Conservation (phyloP, 2,113 vertebrate species). For the Brevimyrus niger region DNA sequence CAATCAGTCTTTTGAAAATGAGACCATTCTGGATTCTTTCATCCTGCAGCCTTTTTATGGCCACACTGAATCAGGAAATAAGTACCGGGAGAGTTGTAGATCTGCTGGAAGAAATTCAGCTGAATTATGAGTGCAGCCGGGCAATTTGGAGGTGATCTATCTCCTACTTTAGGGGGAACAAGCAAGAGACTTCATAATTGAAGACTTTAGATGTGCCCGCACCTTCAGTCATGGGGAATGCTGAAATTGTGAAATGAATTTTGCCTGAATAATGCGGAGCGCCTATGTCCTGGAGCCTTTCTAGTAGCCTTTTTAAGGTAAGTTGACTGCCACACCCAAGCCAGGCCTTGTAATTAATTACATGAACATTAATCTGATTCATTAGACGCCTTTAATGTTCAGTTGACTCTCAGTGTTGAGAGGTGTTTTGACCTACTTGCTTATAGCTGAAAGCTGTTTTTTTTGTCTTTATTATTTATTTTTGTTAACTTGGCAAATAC, state of each 20-base stretch:
- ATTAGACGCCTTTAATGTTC: background rate
- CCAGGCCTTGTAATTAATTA: background rate
- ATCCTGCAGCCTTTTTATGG: background rate
- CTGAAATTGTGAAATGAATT: background rate
- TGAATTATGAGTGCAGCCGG: constrained; percentile 7
- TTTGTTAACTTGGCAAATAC: background rate
- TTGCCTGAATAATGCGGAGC: background rate
- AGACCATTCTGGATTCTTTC: constrained; percentile 6
- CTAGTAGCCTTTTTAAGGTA: background rate
- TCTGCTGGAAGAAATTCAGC: background rate
- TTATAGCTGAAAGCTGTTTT: background rate
- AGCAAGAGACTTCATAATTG: constrained; percentile 13
- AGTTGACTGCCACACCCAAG: background rate
- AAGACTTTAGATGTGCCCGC: background rate
- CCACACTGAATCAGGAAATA: background rate
- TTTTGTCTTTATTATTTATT: background rate
- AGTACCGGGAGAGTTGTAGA: constrained; percentile 7
- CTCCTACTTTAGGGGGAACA: background rate
- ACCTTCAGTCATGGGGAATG: background rate
- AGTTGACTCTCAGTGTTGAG: background rate
- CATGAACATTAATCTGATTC: background rate
- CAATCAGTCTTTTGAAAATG: background rate
- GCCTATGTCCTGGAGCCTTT: background rate
- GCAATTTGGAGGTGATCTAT: constrained; percentile 12
- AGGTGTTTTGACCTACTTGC: background rate